These are phyloP conservation scores for Drosophila pallidifrons DNA, from an alignment of 1,140 invertebrate genomes.

Conservation along the genomic window DNA sequence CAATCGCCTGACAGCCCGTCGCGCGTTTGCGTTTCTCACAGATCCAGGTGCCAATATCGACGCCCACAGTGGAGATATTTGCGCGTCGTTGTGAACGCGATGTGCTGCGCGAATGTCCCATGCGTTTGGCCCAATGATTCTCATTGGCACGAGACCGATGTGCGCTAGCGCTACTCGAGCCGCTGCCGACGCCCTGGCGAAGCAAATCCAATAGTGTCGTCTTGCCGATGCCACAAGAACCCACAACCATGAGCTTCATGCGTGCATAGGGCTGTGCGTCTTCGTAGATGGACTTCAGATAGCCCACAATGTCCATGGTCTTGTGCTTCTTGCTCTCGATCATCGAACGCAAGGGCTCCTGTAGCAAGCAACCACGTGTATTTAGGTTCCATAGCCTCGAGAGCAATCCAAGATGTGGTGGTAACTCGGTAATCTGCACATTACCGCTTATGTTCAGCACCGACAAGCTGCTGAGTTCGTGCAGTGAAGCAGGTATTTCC, in stretches of 20 bases:
- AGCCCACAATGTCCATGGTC: conserved; percentile 98
- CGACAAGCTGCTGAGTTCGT: conserved; percentile 94
- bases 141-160: conserved; percentile 72
- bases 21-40: conserved; percentile 92
- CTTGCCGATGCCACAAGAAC: conserved; percentile 96
- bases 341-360: conserved; percentile 96
- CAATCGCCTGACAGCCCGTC: conserved; percentile 91
- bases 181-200: conserved; percentile 87
- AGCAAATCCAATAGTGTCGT: conserved; percentile 96
- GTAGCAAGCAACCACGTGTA: conserved; percentile 94
- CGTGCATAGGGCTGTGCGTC: conserved; percentile 97
- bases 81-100: conserved; percentile 61
- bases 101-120: conserved; percentile 91
- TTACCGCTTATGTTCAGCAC: conserved; percentile 98
- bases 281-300: conserved; percentile 95
- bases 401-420: conserved; percentile 97
- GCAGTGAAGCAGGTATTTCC: conserved; percentile 93
- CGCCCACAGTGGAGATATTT: conserved; percentile 97
- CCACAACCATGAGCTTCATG: conserved; percentile 99
- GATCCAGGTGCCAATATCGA: conserved; percentile 98
- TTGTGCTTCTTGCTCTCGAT: conserved; percentile 97
- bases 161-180: conserved; percentile 52
- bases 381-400: conserved; percentile 98
- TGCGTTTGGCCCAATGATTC: conserved; percentile 96
- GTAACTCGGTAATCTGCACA: conserved; percentile 92